Percentiles rank a stretch among this genome's conserved stretches.
These are phyloP conservation scores for Brachystomella parvula DNA, from an alignment of 1,140 invertebrate genomes.

Conservation along the genomic window DNA sequence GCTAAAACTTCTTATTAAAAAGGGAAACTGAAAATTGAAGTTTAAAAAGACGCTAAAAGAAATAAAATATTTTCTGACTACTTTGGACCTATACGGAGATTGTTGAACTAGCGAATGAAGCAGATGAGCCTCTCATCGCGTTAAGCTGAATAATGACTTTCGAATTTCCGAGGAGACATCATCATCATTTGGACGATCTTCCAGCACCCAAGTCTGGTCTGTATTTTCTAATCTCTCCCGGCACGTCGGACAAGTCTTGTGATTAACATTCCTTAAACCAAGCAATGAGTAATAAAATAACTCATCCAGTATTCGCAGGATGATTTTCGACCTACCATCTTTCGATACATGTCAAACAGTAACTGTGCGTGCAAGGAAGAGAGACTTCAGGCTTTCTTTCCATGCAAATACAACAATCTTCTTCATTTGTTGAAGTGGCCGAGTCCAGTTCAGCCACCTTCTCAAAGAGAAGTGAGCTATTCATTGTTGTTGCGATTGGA, in stretches of 20 bases:
- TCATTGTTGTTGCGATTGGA: conserved; percentile 22
- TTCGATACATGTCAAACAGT: conserved; percentile 60
- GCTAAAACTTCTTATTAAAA: no score
- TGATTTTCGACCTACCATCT: conserved; percentile 50
- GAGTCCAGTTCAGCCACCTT: conserved; percentile 28
- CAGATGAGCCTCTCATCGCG: neutral
- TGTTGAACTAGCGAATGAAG: neutral
- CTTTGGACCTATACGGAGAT: no score
- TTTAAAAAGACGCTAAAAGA: no score
- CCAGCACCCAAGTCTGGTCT: conserved; percentile 57
- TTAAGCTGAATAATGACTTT: conserved; percentile 45
- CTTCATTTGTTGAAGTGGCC: conserved; percentile 34
- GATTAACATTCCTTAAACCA: conserved; percentile 52
- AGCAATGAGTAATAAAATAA: conserved; percentile 32
- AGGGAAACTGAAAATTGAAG: no score
- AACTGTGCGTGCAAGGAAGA: conserved; percentile 58
- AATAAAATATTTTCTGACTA: no score
- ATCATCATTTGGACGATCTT: conserved; percentile 53
- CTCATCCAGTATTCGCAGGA: conserved; percentile 13
- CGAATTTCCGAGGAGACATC: conserved; percentile 55
- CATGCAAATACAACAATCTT: conserved; percentile 63
- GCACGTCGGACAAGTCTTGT: conserved; percentile 62
- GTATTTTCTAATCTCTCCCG: conserved; percentile 52
- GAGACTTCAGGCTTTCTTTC: conserved; percentile 57
- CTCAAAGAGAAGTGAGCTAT: conserved; percentile 43